Evolutionary conservation across 1,140 invertebrate genomes (phyloP), one percentile per base, ranked within the genome.

Genomic region (Scaptomyza montana): DNA sequence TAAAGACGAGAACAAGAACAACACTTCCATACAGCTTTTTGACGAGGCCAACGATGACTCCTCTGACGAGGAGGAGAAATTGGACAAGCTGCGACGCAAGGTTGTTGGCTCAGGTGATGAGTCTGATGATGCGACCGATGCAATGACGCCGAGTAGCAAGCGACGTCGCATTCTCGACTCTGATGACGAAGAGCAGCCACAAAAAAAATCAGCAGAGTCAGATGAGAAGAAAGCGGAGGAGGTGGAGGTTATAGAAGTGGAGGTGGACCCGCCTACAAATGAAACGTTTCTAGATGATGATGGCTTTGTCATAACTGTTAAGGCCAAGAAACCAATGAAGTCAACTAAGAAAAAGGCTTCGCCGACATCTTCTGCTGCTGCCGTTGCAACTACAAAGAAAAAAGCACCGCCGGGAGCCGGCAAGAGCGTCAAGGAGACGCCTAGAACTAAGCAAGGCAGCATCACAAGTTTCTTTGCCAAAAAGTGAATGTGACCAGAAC

Each of bases 211-310:
- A 9, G 53, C 64, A 13, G 74, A 78, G 13, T n/a, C 57, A 8
- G 43, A 79, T 7, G 43, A 25, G 55, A 74, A 70, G 46, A 56
- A 56, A n/a, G 8, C 33, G 45, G 41, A 65, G 45, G 19, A 33
- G 21, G 55, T 25, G 12, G 16, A 54, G 39, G 19, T 64, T 7
- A 72, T 77, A 55, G 75, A 68, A 16, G 60, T 66, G n/a, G 72
- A 63, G 9, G 60, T 53, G 56, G 45, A 62, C 5, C 25, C 50
- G n/a, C 50, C 66, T 1, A 66, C 72, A 16, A 87, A 87, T 39
- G 90, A 91, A 72, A 91, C 90, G 7, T 91, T 72, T 79, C 61
- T 91, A 30, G 90, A 91, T 69, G 90, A 91, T 2, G 90, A 91
- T 57, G 90, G 90, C 13, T 91, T 91, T 60, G 90, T 91, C 21